Evolutionary conservation across 1,140 invertebrate genomes (phyloP), one percentile per base, ranked within the genome.

Genomic region (Orius laevigatus): DNA sequence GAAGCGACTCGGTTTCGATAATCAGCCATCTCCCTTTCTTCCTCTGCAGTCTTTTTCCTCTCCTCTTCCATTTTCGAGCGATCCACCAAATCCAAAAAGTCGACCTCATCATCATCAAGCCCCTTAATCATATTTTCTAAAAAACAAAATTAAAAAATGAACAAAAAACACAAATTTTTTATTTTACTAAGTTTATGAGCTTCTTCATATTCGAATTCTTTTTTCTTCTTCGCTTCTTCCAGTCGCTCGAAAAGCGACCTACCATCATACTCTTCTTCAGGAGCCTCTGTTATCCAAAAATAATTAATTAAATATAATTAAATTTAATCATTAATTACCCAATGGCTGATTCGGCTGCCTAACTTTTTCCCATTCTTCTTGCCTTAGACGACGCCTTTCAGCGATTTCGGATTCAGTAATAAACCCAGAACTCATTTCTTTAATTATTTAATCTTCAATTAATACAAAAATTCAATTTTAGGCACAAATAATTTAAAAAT

Each of bases 281-380:
- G 90, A 31, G 75, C 76, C 63, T 88, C 89, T 89, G 59, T 39
- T 47, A 34, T 49, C 20, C 39, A 52, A 38, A 52, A 46, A 25
- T 32, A 31, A 48, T 16, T 16, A 16, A 3, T 10, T 16, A 38
- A 42, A 6, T 14, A 6, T 16, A 42, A 50, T 48, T 45, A 36
- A 19, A 41, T 41, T 52, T 50, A 16, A 8, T 40, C 14, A 15
- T 11, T 20, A 52, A 60, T 65, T 69, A 91, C 87, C 84, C 70
- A 78, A 42, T n/a, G 90, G 88, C 62, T 95, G 79, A 58, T 89
- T 81, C 18, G 83, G 76, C 55, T 80, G 82, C 54, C 91, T 68
- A 1, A 92, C 88, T 71, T 81, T 84, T 56, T 94, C 88, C 90
- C 90, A 95, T 77, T 94, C 87, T 65, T 90, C 84, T 62, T 96